A percentile compares a stretch with the other conserved stretches of the same genome.
Evolutionary conservation across 1,140 invertebrate genomes (phyloP).

Genomic region (Campodea augens): DNA sequence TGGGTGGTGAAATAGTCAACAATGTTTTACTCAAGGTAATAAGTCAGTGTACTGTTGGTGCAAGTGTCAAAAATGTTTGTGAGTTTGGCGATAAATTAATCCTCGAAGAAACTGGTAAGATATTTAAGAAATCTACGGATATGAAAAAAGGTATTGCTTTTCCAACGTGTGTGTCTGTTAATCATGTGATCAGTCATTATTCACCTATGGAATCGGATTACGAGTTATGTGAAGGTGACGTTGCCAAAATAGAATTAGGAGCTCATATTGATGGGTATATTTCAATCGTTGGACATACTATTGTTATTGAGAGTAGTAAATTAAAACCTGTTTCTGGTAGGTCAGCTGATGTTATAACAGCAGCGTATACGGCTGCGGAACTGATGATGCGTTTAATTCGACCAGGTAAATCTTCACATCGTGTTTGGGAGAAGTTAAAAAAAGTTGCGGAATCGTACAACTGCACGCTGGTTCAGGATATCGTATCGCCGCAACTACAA

Average conservation of each 20-base stretch:
- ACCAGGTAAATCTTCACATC: too few species aligned
- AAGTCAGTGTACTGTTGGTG: constrained; percentile 65
- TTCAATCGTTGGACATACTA: constrained; percentile 90
- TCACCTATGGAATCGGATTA: constrained; percentile 88
- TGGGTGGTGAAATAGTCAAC: constrained; percentile 96
- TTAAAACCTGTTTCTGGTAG: constrained; percentile 56
- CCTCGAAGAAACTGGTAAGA: constrained; percentile 79
- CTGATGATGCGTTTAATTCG: constrained; percentile 80
- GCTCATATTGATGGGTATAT: constrained; percentile 98
- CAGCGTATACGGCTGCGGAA: constrained; percentile 86
- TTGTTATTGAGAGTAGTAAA: constrained; percentile 62
- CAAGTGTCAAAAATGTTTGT: constrained; percentile 79
- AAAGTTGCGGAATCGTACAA: too few species aligned
- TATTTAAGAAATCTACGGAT: constrained; percentile 97
- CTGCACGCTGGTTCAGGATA: too few species aligned
- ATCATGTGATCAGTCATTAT: constrained; percentile 98
- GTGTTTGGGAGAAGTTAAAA: too few species aligned
- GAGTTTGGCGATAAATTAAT: constrained; percentile 76
- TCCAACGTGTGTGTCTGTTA: constrained; percentile 94
- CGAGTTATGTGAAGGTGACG: constrained; percentile 73
- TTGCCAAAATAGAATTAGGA: constrained; percentile 94
- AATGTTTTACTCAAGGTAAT: constrained; percentile 72
- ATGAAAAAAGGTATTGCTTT: constrained; percentile 64
- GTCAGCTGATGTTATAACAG: constrained; percentile 86
- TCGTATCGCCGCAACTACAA: too few species aligned